Conservation (phyloP, 2,113 vertebrate genomes). For the Phocoena phocoena region DNA sequence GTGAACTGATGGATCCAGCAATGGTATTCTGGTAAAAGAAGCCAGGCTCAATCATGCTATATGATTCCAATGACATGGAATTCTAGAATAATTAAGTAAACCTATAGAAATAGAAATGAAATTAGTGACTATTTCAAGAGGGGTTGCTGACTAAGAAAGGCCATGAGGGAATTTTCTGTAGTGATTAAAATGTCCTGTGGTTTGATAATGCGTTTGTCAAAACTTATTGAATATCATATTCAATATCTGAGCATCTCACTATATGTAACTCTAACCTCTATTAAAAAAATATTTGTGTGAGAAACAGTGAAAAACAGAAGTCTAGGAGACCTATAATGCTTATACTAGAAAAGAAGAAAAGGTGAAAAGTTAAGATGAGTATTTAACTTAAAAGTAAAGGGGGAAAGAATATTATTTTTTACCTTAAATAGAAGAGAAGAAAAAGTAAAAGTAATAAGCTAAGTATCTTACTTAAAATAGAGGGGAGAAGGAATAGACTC, state of each 20-base stretch:
- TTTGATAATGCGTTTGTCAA: neutral
- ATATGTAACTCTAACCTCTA: neutral
- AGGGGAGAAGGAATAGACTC: neutral
- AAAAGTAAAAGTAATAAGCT: neutral
- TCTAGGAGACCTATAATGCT: neutral
- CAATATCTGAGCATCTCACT: neutral
- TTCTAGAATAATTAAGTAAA: neutral
- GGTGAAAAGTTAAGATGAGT: neutral
- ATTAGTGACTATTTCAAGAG: neutral
- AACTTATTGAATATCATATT: neutral
- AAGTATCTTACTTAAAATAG: neutral
- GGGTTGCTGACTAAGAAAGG: neutral
- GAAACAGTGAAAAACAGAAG: neutral
- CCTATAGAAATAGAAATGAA: neutral
- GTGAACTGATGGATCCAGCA: neutral
- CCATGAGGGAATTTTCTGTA: neutral
- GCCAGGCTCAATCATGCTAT: neutral
- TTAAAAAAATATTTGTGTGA: neutral
- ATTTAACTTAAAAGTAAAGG: neutral
- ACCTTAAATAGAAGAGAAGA: neutral
- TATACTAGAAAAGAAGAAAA: neutral
- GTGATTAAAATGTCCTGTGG: neutral
- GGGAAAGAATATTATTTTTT: neutral
- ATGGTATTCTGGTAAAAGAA: neutral
- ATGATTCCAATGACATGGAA: neutral